Conservation (phyloP, 1,140 invertebrate species). For the Diorhabda sublineata region DNA sequence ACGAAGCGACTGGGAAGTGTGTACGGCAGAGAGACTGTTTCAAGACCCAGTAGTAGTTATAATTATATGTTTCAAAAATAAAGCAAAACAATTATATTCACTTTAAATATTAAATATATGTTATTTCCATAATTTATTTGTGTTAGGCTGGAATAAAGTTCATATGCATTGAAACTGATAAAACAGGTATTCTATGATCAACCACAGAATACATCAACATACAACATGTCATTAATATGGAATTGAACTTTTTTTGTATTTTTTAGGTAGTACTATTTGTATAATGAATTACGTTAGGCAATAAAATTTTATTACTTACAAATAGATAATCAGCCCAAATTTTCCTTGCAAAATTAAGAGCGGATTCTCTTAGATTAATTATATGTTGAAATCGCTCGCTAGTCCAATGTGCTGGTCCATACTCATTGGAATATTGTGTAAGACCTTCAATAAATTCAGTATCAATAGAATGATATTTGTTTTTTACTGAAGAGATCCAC, state of each 20-base stretch:
- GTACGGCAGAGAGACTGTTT: conserved; percentile 6
- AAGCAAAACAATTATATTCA: too few relatives aligned
- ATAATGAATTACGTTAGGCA: too few relatives aligned
- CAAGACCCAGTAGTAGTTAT: background rate
- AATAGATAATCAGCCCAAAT: conserved; percentile 84
- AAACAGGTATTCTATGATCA: too few relatives aligned
- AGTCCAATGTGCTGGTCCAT: conserved; percentile 70
- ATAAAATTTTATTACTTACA: conserved; percentile 49
- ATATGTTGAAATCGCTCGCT: conserved; percentile 72
- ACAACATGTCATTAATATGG: too few relatives aligned
- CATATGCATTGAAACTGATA: too few relatives aligned
- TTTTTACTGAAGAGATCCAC: conserved; percentile 63
- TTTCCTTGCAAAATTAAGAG: conserved; percentile 65
- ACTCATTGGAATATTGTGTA: conserved; percentile 55
- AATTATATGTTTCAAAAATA: too few relatives aligned
- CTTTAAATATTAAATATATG: too few relatives aligned
- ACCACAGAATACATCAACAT: too few relatives aligned
- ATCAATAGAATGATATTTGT: conserved; percentile 71
- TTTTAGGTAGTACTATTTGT: too few relatives aligned
- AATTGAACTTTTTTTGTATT: too few relatives aligned
- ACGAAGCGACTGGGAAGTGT: background rate
- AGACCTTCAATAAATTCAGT: conserved; percentile 56
- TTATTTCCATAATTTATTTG: too few relatives aligned
- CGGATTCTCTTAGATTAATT: conserved; percentile 75
- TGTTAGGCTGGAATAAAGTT: too few relatives aligned